Conservation (phyloP, 2,113 vertebrate genomes). For the Cololabis saira region DNA sequence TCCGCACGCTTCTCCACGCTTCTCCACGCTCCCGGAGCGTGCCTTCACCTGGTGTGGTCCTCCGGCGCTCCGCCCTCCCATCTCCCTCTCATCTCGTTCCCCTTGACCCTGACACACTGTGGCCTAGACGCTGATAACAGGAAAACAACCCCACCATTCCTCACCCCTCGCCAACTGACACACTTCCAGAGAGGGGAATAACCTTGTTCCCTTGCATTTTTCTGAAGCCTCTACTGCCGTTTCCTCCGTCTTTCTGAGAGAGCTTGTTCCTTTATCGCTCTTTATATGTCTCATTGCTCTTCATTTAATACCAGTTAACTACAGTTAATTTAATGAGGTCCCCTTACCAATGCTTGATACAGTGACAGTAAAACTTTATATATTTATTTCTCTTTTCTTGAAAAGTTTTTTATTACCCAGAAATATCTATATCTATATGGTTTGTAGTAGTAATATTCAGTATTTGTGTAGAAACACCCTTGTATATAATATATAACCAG, state of each 20-base stretch:
- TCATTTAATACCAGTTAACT: neutral
- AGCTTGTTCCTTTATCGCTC: neutral
- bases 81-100: slow-evolving; percentile 68
- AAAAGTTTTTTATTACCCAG: too few relatives aligned
- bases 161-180: slow-evolving; percentile 71
- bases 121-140: slow-evolving; percentile 59
- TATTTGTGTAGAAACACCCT: too few relatives aligned
- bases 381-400: too few relatives aligned
- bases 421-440: too few relatives aligned
- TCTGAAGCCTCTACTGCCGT: slow-evolving; percentile 44
- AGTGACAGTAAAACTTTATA: too few relatives aligned
- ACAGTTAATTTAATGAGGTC: neutral
- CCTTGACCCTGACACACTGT: slow-evolving; percentile 68
- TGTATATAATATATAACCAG: too few relatives aligned
- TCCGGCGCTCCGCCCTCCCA: slow-evolving; percentile 30
- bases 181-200: slow-evolving; percentile 63
- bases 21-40: slow-evolving; percentile 66
- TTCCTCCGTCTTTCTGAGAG: slow-evolving; percentile 30
- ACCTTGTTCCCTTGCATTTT: slow-evolving; percentile 67
- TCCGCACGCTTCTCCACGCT: slow-evolving; percentile 25
- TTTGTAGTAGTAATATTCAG: too few relatives aligned
- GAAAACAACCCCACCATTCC: slow-evolving; percentile 58
- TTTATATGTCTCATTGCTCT: slow-evolving; percentile 6
- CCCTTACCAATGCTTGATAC: too few relatives aligned
- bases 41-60: slow-evolving; percentile 77